A percentile compares a stretch with the other conserved stretches of the same genome.
Evolutionary conservation across 1,140 invertebrate genomes (phyloP).

Genomic region (Rhopalosiphum maidis): DNA sequence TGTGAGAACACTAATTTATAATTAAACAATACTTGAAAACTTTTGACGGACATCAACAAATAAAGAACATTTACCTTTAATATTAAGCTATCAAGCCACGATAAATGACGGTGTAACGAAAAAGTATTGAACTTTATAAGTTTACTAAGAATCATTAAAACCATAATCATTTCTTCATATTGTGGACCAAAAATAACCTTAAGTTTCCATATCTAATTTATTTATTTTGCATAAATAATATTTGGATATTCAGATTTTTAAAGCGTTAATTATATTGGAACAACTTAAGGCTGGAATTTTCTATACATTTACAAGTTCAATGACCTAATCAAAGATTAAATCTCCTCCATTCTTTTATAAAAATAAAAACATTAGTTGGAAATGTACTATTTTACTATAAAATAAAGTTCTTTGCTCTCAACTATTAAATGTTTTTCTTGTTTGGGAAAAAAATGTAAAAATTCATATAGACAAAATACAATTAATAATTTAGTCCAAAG

Average conservation of each 20-base stretch:
- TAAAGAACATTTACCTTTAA: conserved; percentile 24
- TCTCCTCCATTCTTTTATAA: not conserved
- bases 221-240: not conserved
- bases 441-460: not conserved
- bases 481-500: not conserved
- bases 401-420: not conserved
- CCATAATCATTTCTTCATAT: not conserved
- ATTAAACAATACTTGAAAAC: conserved; percentile 37
- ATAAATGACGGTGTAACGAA: not conserved
- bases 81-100: not conserved
- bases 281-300: not conserved
- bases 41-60: not conserved
- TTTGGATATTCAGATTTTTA: not conserved
- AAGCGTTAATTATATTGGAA: not conserved
- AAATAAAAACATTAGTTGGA: not conserved
- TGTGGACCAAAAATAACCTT: not conserved
- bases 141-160: too few relatives aligned
- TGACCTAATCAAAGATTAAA: not conserved
- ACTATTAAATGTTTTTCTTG: not conserved
- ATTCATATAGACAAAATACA: not conserved
- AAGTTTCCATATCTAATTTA: not conserved
- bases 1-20: not conserved
- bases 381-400: not conserved
- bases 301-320: not conserved
- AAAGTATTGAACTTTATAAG: not conserved